Conservation (phyloP, 2,888 invertebrate genomes). For the Microplitis deprimator region DNA sequence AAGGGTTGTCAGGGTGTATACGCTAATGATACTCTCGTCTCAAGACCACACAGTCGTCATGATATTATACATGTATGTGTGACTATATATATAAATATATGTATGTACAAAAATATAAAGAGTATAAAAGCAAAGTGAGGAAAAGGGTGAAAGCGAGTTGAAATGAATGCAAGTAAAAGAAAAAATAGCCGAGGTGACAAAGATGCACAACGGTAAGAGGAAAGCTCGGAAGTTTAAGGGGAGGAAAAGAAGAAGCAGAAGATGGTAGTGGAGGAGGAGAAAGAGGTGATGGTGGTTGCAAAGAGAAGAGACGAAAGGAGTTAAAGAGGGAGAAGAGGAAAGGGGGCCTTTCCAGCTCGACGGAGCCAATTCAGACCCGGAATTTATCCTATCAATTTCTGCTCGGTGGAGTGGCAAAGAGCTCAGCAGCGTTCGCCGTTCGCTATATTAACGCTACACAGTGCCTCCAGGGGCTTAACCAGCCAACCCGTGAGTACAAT, state of each 20-base stretch:
- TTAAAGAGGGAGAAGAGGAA: conserved; percentile 50
- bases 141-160: conserved; percentile 40
- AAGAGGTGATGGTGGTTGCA: conserved; percentile 36
- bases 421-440: conserved; percentile 72
- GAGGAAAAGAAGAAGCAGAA: conserved; percentile 34
- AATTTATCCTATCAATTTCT: conserved; percentile 79
- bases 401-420: conserved; percentile 77
- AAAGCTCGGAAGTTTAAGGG: conserved; percentile 37
- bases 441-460: conserved; percentile 70
- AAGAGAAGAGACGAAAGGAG: conserved; percentile 45
- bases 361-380: conserved; percentile 77
- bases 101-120: conserved; percentile 37
- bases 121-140: conserved; percentile 39
- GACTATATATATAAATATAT: background rate
- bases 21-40: conserved; percentile 42
- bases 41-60: background rate
- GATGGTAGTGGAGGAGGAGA: conserved; percentile 36
- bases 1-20: conserved; percentile 42
- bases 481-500: conserved; percentile 57
- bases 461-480: conserved; percentile 57
- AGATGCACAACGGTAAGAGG: conserved; percentile 39
- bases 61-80: background rate
- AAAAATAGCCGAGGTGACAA: conserved; percentile 29
- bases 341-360: conserved; percentile 73
- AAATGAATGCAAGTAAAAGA: conserved; percentile 40